Conservation (phyloP, 2,888 invertebrate species). For the Drepana falcataria region DNA sequence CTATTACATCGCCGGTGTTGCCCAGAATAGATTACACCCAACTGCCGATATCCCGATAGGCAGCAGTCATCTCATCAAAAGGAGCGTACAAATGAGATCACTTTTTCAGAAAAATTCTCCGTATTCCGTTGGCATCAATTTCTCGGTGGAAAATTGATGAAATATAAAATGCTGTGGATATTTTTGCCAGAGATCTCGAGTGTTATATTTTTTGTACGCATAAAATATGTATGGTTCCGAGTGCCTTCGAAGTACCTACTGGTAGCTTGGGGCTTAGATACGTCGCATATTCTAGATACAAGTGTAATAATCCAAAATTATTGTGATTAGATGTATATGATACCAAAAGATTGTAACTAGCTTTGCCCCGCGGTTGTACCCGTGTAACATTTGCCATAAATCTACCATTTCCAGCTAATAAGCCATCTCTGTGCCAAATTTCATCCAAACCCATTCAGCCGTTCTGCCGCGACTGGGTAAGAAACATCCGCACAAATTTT, state of each 20-base stretch:
- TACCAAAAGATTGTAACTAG: too few relatives aligned
- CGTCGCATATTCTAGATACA: too few relatives aligned
- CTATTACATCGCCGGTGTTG: conserved; percentile 10
- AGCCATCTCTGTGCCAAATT: too few relatives aligned
- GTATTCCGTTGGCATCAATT: conserved; percentile 35
- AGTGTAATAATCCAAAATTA: too few relatives aligned
- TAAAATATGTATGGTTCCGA: conserved; percentile 15
- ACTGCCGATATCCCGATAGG: conserved; percentile 22
- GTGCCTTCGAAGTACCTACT: neutral
- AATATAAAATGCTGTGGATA: conserved; percentile 41
- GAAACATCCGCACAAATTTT: too few relatives aligned
- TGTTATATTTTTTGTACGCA: conserved; percentile 12
- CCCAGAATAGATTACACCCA: neutral
- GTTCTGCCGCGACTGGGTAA: too few relatives aligned
- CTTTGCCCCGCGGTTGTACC: too few relatives aligned
- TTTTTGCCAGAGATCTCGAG: conserved; percentile 21
- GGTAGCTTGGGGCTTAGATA: too few relatives aligned
- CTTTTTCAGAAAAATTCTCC: conserved; percentile 30
- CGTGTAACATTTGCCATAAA: too few relatives aligned
- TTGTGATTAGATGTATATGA: too few relatives aligned
- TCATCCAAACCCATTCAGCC: too few relatives aligned
- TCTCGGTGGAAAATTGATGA: conserved; percentile 49
- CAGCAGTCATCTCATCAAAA: conserved; percentile 37
- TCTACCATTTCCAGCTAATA: too few relatives aligned
- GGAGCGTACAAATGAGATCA: conserved; percentile 48